Base-by-base conservation (phyloP, 1,140 invertebrate species). In the honey bee (Apis mellifera) region DNA sequence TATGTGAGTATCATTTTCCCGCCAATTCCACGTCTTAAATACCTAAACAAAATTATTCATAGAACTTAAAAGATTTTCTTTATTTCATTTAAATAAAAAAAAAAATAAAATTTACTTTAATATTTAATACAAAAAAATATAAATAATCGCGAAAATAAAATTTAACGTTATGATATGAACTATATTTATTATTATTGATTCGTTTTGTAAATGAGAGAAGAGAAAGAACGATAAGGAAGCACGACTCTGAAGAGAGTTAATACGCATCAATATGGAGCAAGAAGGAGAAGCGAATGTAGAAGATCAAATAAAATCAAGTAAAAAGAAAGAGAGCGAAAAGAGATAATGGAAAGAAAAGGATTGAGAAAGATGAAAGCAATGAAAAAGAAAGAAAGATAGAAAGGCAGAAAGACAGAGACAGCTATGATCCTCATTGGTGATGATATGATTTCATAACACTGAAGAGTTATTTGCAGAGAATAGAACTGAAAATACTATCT, bases 11-110 rank as follows among this genome's bases (percentile, higher is more conserved):
- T 94, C 95, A 79, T 96, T 96, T 32, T 95, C 95, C 21, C 95
- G 92, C 93, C 96, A 96, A 92, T 99, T 99, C 93, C 98, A 97
- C 69, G 95, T 94, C 85, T 97, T 95, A 90, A 99, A 99, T 15
- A 99, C 96, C 93, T 94, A 19, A 77, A 69, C 50, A 65, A 23
- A n/a, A 60, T 74, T 26, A 60, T 74, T 26, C 1, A 23, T 19
- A 50, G 1, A 62, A 7, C 15, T 52, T 19, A n/a, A 55, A 42
- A 55, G 15, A 15, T 21, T n/a, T 13, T 66, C 4, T 5, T 4
- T 12, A 48, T 48, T 9, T 11, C 17, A 23, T 7, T n/a, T 21
- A 11, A 15, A 21, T 21, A 13, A 48, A 21, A 12, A 26, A 1
- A 21, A 12, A 65, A 65, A 66, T 12, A 66, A 32, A 32, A 26